Evolutionary conservation across 2,113 vertebrate species (phyloP).

Genomic region (Chionomys nivalis): DNA sequence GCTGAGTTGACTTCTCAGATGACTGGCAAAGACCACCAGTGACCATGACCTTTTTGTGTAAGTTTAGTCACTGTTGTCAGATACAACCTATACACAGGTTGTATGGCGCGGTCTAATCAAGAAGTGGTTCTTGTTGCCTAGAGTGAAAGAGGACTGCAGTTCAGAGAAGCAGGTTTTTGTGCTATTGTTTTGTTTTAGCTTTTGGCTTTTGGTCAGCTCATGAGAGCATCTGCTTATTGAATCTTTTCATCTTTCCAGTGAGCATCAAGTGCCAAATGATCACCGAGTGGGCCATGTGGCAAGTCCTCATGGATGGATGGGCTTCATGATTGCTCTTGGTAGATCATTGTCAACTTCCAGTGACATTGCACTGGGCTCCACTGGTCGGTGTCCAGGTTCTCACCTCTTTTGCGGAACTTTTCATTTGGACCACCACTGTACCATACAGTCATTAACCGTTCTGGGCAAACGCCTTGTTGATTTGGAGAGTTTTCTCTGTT

Average conservation of each 20-base stretch:
- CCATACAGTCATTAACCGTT: not conserved
- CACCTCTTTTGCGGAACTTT: too few species aligned
- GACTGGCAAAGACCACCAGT: not conserved
- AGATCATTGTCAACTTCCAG: not conserved
- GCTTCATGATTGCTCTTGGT: not conserved
- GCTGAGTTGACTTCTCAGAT: too few species aligned
- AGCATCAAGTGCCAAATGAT: not conserved
- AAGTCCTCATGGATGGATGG: too few species aligned
- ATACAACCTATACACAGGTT: not conserved
- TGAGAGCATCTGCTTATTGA: not conserved
- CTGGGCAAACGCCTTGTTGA: not conserved
- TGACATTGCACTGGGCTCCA: too few species aligned
- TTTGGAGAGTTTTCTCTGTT: not conserved
- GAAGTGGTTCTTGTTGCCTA: not conserved
- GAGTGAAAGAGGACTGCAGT: not conserved
- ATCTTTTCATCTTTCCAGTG: too few species aligned
- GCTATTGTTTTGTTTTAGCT: too few species aligned
- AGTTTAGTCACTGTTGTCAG: not conserved
- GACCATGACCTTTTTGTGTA: not conserved
- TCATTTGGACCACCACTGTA: not conserved
- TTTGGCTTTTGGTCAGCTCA: not conserved
- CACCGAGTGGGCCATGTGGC: not conserved
- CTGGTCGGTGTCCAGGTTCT: too few species aligned
- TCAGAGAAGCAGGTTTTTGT: not conserved
- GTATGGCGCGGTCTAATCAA: accelerated